A percentile compares a stretch with the other conserved stretches of the same genome.
These are phyloP conservation scores for Sander lucioperca DNA, from an alignment of 2,113 vertebrate genomes.

Conservation along the genomic window DNA sequence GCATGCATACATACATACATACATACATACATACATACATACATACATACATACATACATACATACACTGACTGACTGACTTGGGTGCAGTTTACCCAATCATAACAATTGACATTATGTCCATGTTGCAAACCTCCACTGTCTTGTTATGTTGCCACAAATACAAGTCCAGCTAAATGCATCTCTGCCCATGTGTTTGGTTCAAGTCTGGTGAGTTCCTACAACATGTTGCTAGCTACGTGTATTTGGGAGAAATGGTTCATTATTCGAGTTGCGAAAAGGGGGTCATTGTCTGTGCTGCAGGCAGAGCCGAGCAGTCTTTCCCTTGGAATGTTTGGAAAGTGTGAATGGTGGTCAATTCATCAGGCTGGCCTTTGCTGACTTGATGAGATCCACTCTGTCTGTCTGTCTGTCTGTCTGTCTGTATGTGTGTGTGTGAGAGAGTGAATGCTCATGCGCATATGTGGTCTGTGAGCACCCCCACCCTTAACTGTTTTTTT, in stretches of 20 bases:
- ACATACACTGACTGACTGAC: no score
- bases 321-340: slow-evolving; percentile 71
- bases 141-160: neutral
- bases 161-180: slow-evolving; percentile 14
- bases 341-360: slow-evolving; percentile 73
- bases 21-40: no score
- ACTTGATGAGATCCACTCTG: slow-evolving; percentile 36
- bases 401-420: no score
- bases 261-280: slow-evolving; percentile 64
- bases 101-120: neutral
- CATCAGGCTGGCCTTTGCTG: slow-evolving; percentile 37
- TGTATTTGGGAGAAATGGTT: slow-evolving; percentile 52
- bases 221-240: slow-evolving; percentile 39
- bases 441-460: slow-evolving; percentile 14
- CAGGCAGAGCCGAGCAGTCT: slow-evolving; percentile 52
- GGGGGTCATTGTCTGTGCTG: slow-evolving; percentile 70
- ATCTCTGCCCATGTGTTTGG: neutral
- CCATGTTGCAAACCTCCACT: neutral
- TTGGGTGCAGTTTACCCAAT: neutral
- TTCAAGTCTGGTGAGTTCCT: slow-evolving; percentile 5
- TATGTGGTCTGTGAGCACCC: slow-evolving; percentile 4
- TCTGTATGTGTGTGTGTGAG: neutral
- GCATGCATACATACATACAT: no score
- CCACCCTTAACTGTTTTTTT: slow-evolving; percentile 21
- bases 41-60: no score